Evolutionary conservation across 2,113 vertebrate genomes (phyloP).

Genomic region (Vimba vimba): DNA sequence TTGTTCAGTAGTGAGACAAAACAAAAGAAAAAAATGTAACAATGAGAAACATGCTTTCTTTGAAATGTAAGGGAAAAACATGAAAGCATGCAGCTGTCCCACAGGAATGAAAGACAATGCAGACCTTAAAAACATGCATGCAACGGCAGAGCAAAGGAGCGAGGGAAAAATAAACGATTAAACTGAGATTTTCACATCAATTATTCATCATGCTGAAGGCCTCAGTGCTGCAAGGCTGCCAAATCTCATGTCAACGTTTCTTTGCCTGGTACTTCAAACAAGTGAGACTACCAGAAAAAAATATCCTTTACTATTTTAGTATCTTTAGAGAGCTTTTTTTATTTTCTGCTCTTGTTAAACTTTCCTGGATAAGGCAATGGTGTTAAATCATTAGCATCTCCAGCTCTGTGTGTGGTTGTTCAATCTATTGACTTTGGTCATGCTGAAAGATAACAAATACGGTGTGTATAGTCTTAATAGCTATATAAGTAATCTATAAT

Average conservation of each 20-base stretch:
- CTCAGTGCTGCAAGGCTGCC: constrained; percentile 52
- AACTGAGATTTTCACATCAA: constrained; percentile 60
- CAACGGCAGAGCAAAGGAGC: constrained; percentile 18
- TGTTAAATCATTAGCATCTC: background rate
- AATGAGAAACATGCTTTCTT: constrained; percentile 36
- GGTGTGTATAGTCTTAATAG: background rate
- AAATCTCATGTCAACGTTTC: constrained; percentile 62
- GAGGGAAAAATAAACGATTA: constrained; percentile 45
- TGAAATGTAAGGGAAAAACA: constrained; percentile 10
- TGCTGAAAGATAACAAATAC: background rate
- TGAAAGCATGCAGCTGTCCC: constrained; percentile 60
- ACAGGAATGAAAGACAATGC: constrained; percentile 60
- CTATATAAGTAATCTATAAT: too few relatives aligned
- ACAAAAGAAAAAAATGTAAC: constrained; percentile 12
- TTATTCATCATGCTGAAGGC: constrained; percentile 59
- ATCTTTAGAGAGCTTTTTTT: background rate
- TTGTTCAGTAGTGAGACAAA: background rate
- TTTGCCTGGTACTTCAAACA: constrained; percentile 51
- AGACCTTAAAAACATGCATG: constrained; percentile 45
- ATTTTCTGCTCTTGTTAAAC: constrained; percentile 20
- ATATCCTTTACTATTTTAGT: background rate
- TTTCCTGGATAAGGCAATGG: background rate
- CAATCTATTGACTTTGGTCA: background rate
- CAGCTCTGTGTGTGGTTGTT: background rate
- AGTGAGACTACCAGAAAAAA: constrained; percentile 20